Evolutionary conservation across 1,140 invertebrate genomes (phyloP), one percentile per base, ranked within the genome.

Genomic region (Venturia canescens): DNA sequence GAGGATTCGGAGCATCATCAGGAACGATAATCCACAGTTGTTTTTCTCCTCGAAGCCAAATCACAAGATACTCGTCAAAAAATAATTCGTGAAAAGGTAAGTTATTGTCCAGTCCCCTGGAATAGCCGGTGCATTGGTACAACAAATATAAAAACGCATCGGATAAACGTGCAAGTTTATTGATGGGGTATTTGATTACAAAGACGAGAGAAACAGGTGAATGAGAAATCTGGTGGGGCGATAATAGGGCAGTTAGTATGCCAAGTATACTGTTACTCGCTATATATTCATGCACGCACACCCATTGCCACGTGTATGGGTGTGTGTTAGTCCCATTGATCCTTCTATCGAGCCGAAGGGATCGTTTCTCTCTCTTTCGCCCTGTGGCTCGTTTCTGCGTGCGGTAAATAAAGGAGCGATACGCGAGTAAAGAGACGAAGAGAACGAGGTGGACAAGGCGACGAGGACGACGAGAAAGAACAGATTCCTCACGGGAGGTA

Each of bases 221-320:
- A 88, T 82, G 84, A 87, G 82, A 66, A n/a, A 82, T 79, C 69
- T 26, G 80, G 83, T 83, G 80, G 83, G 87, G 86, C 86, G 87
- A 87, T 90, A 89, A 90, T 90, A 82, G 81, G 85, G 88, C 87
- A 87, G 87, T 90, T 90, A 87, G 88, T 86, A 89, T 88, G 86
- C 87, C 82, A 81, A 83, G 75, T 84, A 85, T 89, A 89, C 88
- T 88, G 87, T 90, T 89, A 89, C 86, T 89, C 81, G 86, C 27
- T 63, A 90, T 89, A 89, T 89, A 89, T 44, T 44, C 13, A 44
- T 44, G 13, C 13, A 44, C 38, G 13, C 13, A 9, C 38, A 44
- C 13, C 1, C 38, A 44, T 3, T 9, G 1, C 7, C 1, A 44
- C 11, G 7, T 44, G 13, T 44, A 44, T 44, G 38, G 3, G 34